Percentiles rank a stretch among this genome's conserved stretches.
These are phyloP conservation scores for Nudaria mundana DNA, from an alignment of 2,888 invertebrate genomes.

Conservation along the genomic window DNA sequence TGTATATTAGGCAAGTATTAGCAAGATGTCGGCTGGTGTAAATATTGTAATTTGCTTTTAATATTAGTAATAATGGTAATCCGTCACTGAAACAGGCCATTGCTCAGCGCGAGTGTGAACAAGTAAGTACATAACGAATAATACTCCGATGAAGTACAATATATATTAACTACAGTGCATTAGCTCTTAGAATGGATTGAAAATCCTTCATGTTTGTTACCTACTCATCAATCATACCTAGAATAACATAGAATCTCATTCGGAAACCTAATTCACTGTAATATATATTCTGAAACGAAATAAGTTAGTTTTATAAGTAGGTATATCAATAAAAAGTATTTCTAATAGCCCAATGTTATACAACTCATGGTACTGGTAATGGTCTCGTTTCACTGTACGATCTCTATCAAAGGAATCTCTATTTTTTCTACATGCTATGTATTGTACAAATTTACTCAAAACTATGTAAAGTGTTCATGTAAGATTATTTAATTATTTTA, in stretches of 20 bases:
- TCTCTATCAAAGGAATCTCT: slow-evolving; percentile 79
- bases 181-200: too few relatives aligned
- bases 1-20: slow-evolving; percentile 59
- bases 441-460: slow-evolving; percentile 77
- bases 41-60: slow-evolving; percentile 79
- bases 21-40: slow-evolving; percentile 64
- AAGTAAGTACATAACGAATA: slow-evolving; percentile 10
- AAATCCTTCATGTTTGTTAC: too few relatives aligned
- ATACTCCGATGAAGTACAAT: slow-evolving; percentile 7
- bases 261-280: too few relatives aligned
- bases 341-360: too few relatives aligned
- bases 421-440: slow-evolving; percentile 81
- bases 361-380: slow-evolving; percentile 52
- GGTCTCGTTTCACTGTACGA: slow-evolving; percentile 77
- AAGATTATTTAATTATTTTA: slow-evolving; percentile 52
- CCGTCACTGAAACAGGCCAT: slow-evolving; percentile 78
- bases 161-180: too few relatives aligned
- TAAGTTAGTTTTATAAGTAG: too few relatives aligned
- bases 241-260: too few relatives aligned
- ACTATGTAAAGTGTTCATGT: slow-evolving; percentile 73
- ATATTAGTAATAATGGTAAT: slow-evolving; percentile 63
- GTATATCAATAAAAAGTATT: too few relatives aligned
- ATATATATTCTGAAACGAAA: too few relatives aligned
- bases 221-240: too few relatives aligned
- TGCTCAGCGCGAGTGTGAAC: slow-evolving; percentile 47